Conservation (phyloP, 2,797 vertebrate genomes). For the Lithobates sylvaticus region DNA sequence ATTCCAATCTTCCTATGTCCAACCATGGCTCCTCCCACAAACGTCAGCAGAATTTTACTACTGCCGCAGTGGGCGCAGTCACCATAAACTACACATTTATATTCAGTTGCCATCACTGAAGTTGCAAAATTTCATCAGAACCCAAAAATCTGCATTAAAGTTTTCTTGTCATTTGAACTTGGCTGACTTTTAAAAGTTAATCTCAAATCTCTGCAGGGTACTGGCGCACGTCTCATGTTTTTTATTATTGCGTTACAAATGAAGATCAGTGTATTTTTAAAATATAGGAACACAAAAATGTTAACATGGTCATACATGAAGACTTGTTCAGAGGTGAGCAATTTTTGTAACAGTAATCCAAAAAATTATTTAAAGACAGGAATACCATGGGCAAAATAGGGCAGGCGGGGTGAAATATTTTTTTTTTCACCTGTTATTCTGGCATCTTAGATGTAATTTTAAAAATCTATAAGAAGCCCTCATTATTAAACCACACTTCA, state of each 20-base stretch:
- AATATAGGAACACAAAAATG: too few relatives aligned
- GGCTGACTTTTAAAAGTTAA: not conserved
- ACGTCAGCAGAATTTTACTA: slow-evolving; percentile 45
- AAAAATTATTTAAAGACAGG: not conserved
- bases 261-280: not conserved
- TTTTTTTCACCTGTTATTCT: not conserved
- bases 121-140: not conserved
- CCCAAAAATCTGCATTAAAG: not conserved
- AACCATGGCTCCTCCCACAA: slow-evolving; percentile 40
- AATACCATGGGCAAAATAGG: not conserved
- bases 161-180: not conserved
- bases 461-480: too few relatives aligned
- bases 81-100: slow-evolving; percentile 44
- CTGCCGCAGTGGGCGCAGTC: slow-evolving; percentile 34
- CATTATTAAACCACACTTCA: not conserved
- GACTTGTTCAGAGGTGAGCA: not conserved
- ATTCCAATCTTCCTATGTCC: slow-evolving; percentile 8
- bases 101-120: slow-evolving; percentile 1
- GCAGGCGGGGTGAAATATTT: not conserved
- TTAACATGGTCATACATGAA: not conserved
- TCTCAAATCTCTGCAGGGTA: not conserved
- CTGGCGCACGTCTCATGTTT: not conserved
- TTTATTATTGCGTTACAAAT: not conserved
- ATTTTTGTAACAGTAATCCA: not conserved
- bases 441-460: not conserved